These are phyloP conservation scores for Macaca mulatta DNA, from an alignment of 2,113 vertebrate genomes.

Conservation along the genomic window DNA sequence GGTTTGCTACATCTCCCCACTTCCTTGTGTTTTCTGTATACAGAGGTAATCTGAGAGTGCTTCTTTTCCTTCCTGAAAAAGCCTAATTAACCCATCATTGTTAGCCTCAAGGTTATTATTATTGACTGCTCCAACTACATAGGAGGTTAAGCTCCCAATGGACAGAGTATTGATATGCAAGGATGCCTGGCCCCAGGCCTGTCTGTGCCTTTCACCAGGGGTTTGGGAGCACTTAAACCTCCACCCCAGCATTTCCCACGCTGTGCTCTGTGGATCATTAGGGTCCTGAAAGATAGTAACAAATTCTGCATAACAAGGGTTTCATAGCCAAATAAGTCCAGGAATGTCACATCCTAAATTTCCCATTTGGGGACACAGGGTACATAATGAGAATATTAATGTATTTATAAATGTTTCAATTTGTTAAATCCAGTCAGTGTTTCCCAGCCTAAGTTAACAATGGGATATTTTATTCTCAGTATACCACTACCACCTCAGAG, in stretches of 20 bases:
- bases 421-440: neutral
- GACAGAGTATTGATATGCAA: neutral
- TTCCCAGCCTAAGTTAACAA: neutral
- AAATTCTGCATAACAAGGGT: neutral
- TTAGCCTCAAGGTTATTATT: slow-evolving; percentile 34
- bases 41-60: neutral
- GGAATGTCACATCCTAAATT: neutral
- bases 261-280: neutral
- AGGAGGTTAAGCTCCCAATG: neutral
- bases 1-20: neutral
- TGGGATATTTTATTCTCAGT: neutral
- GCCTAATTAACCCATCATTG: slow-evolving; percentile 22
- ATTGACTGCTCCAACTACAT: neutral
- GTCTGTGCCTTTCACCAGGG: neutral
- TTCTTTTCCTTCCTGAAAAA: neutral
- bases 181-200: neutral
- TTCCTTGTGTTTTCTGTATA: neutral
- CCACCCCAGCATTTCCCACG: neutral
- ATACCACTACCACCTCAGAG: neutral
- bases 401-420: slow-evolving; percentile 8
- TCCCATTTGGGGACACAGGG: neutral
- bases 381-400: neutral
- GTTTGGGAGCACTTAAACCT: neutral
- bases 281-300: neutral
- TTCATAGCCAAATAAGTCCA: neutral